These are phyloP conservation scores for Acleris holmiana DNA, from an alignment of 2,888 invertebrate species.

Conservation along the genomic window DNA sequence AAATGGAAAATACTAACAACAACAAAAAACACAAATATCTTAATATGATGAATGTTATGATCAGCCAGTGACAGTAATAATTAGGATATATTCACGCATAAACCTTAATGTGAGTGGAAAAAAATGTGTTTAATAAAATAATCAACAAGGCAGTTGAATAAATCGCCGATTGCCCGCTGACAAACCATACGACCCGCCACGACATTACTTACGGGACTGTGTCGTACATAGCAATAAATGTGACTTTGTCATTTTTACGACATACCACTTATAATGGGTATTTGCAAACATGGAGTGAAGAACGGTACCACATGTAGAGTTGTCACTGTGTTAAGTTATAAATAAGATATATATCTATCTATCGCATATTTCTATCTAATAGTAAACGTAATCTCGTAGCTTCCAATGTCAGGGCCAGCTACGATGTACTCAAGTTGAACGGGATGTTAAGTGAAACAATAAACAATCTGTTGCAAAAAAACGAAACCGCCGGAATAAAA, in stretches of 20 bases:
- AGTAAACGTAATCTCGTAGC: too few species aligned
- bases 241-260: constrained; percentile 76
- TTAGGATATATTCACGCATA: constrained; percentile 42
- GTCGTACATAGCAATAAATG: constrained; percentile 71
- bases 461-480: constrained; percentile 5
- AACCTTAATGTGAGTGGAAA: constrained; percentile 57
- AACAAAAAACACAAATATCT: background rate
- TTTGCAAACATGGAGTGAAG: constrained; percentile 62
- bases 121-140: constrained; percentile 72
- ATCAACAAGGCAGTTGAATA: constrained; percentile 73
- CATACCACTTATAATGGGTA: constrained; percentile 55
- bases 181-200: constrained; percentile 71
- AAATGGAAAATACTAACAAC: background rate
- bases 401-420: too few species aligned
- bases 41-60: constrained; percentile 1
- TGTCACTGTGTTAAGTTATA: constrained; percentile 55
- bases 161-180: constrained; percentile 78
- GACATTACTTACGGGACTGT: constrained; percentile 67
- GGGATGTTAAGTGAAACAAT: background rate
- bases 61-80: constrained; percentile 13
- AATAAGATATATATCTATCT: constrained; percentile 44
- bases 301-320: constrained; percentile 63
- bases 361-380: too few species aligned
- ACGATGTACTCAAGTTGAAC: background rate
- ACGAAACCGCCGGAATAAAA: constrained; percentile 13